phyloP scores from a whole-genome alignment of 1,140 invertebrate genomes.

The Phenacoccus solenopsis region DNA sequence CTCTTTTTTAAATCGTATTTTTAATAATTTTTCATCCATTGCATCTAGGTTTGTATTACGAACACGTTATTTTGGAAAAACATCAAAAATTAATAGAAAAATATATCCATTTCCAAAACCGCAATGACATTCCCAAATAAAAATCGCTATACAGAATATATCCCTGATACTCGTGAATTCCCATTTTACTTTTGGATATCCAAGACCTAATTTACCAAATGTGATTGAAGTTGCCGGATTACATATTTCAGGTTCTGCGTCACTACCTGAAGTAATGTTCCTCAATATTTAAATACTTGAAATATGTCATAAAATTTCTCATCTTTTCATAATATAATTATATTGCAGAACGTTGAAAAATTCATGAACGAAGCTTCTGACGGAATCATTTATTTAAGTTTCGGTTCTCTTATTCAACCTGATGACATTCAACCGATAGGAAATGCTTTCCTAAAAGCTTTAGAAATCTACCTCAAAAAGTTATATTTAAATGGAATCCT shows the following conservation, averaged over 20 bases:
- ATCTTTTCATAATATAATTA: no score
- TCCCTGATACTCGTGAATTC: conserved; percentile 18
- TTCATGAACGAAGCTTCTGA: conserved; percentile 25
- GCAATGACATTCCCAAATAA: neutral
- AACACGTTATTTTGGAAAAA: neutral
- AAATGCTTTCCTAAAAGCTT: neutral
- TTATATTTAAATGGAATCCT: conserved; percentile 12
- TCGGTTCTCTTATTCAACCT: conserved; percentile 21
- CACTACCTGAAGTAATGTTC: neutral
- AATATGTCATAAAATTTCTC: no score
- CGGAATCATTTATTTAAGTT: conserved; percentile 27
- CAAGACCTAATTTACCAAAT: neutral
- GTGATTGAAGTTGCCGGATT: neutral
- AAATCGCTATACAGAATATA: conserved; percentile 27
- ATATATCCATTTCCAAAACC: neutral
- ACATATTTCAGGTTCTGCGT: neutral
- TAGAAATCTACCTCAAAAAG: neutral
- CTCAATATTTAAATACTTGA: neutral
- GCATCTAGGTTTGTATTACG: neutral
- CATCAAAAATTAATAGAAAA: neutral
- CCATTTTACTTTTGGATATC: neutral
- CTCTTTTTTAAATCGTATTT: neutral
- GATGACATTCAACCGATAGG: neutral
- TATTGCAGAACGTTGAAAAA: conserved; percentile 9
- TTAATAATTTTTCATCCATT: neutral